Evolutionary conservation across 2,797 vertebrate genomes (phyloP), one percentile per base, ranked within the genome.

Genomic region (Sus cebifrons): DNA sequence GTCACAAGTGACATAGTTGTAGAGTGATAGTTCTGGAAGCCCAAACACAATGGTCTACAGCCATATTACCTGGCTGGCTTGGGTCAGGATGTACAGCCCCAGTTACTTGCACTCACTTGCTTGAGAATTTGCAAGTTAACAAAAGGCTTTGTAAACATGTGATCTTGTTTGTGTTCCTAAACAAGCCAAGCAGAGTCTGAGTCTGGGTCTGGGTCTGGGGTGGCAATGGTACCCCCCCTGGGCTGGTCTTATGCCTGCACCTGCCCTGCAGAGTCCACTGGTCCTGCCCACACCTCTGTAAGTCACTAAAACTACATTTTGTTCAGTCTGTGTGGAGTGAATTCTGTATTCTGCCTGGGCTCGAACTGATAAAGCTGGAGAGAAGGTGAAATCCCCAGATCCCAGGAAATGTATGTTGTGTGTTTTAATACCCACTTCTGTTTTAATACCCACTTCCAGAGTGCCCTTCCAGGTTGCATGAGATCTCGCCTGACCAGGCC

Each of bases 21-120:
- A 73, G 67, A 70, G 71, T 0, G 15, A 64, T 75, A 56, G 36
- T 23, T 86, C 52, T 67, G 8, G 36, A 82, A 75, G 23, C 18
- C 36, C n/a, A 6, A 29, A 77, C 81, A 65, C 12, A 2, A 1
- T 20, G 5, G 2, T 25, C 44, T 18, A 12, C n/a, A 27, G 32
- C 5, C 52, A 9, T 67, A 25, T 0, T 7, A 77, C 17, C 32
- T n/a, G 20, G 58, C 68, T 86, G 7, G 0, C 68, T 70, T 8
- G 27, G 40, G 54, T 18, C 62, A 81, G 58, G 25, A 79, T 16
- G 3, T 0, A 14, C 29, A 64, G 27, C 15, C 29, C 29, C 11
- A 12, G 10, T 3, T 29, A 18, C 21, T 18, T 18, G 54, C 32
- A 29, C 25, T 36, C 29, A 11, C 25, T 18, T 21, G 77, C 67